Conservation (phyloP, 2,888 invertebrate genomes). For the Melipona bicolor region DNA sequence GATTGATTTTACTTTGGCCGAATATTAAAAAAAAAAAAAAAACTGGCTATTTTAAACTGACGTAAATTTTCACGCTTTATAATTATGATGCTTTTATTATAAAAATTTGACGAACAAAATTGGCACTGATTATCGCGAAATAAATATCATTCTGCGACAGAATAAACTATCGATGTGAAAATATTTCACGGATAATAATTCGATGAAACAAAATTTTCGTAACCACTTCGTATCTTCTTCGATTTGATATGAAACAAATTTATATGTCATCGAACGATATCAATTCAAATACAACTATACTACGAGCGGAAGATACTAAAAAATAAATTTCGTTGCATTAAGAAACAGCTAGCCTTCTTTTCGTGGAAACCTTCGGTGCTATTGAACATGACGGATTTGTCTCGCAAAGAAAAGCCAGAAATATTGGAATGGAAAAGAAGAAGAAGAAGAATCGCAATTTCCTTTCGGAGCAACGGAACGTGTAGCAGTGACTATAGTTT, state of each 20-base stretch:
- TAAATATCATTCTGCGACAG: background rate
- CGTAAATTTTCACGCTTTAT: too few species aligned
- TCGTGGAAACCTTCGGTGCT: too few species aligned
- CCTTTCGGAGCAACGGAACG: slow-evolving; percentile 30
- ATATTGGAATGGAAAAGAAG: slow-evolving; percentile 33
- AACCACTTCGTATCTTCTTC: background rate
- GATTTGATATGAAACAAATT: too few species aligned
- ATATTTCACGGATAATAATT: background rate
- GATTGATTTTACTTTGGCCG: background rate
- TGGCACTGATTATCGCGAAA: background rate
- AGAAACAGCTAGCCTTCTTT: too few species aligned
- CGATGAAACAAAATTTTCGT: background rate
- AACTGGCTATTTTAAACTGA: too few species aligned
- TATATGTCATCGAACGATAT: background rate
- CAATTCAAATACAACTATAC: background rate
- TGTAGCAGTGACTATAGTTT: slow-evolving; percentile 1
- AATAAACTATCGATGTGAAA: background rate
- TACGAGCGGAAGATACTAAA: too few species aligned
- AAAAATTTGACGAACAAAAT: too few species aligned
- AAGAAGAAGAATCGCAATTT: slow-evolving; percentile 35
- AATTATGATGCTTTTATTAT: too few species aligned
- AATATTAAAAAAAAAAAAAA: background rate
- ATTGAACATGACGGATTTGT: background rate
- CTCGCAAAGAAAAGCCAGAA: slow-evolving; percentile 15
- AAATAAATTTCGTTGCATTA: too few species aligned